Evolutionary conservation across 37 sponge, comb jelly and placozoan species (phyloP).

Genomic region (Beroe forskalii): DNA sequence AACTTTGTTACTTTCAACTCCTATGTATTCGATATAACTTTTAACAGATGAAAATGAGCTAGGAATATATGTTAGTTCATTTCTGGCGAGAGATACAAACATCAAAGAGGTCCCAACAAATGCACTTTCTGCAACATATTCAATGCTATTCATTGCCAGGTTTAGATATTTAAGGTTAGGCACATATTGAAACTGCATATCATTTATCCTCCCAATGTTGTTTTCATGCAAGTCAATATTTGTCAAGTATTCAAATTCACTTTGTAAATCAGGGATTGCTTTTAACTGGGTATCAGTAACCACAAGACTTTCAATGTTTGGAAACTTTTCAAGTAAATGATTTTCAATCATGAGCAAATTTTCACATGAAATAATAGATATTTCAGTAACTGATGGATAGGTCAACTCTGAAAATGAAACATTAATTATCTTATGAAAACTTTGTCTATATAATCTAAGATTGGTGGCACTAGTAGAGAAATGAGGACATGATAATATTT

Average conservation of each 20-base stretch:
- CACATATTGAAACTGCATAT: not conserved
- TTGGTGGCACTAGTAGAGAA: not conserved
- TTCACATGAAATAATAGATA: constrained; percentile 13
- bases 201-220: not conserved
- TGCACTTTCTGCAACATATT: not conserved
- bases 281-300: not conserved
- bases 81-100: not conserved
- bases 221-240: constrained; percentile 26
- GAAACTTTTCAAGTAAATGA: constrained; percentile 33
- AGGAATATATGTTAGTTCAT: constrained; percentile 9
- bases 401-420: not conserved
- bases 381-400: constrained; percentile 6
- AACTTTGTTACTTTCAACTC: constrained; percentile 32
- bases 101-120: not conserved
- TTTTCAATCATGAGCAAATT: constrained; percentile 13
- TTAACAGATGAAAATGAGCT: not conserved
- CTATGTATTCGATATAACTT: constrained; percentile 15
- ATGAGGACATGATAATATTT: not conserved
- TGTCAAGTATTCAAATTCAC: not conserved
- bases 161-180: constrained; percentile 11
- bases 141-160: constrained; percentile 22
- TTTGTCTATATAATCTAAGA: not conserved
- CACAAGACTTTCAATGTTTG: not conserved
- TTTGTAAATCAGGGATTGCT: constrained; percentile 5
- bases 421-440: not conserved